Evolutionary conservation across 2,113 vertebrate genomes (phyloP).

Genomic region (Eclectus roratus): DNA sequence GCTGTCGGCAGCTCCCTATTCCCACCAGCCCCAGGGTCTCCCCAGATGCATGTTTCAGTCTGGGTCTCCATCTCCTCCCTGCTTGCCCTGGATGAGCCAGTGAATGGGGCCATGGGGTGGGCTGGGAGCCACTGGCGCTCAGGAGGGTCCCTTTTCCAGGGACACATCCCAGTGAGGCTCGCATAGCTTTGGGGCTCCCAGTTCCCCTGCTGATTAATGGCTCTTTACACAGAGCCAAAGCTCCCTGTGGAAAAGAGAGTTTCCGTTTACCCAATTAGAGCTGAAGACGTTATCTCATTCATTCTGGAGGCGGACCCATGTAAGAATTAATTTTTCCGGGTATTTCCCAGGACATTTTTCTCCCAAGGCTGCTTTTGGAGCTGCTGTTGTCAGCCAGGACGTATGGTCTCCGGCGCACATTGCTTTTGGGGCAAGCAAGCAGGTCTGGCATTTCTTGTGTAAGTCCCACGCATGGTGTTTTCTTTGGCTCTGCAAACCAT

Average conservation of each 20-base stretch:
- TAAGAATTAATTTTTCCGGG: slow-evolving; percentile 1
- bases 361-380: slow-evolving; percentile 15
- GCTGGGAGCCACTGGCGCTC: not conserved
- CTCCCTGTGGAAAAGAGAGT: not conserved
- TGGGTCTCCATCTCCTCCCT: fast-evolving
- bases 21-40: not conserved
- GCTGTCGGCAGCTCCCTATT: not conserved
- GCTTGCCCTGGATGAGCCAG: not conserved
- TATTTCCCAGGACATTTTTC: slow-evolving; percentile 24
- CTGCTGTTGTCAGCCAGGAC: slow-evolving; percentile 29
- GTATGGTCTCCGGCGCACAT: not conserved
- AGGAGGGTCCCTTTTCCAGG: not conserved
- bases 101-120: fast-evolving
- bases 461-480: slow-evolving; percentile 38
- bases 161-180: not conserved
- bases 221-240: not conserved
- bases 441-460: not conserved
- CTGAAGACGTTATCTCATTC: slow-evolving; percentile 19
- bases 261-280: slow-evolving; percentile 37
- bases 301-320: slow-evolving; percentile 17
- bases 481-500: slow-evolving; percentile 35
- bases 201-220: not conserved
- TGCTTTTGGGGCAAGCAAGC: not conserved
- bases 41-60: fast-evolving
- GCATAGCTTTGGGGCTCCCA: fast-evolving